A percentile compares a stretch with the other conserved stretches of the same genome.
These are phyloP conservation scores for Drosophila setosimentum DNA, from an alignment of 2,888 invertebrate species.

Conservation along the genomic window DNA sequence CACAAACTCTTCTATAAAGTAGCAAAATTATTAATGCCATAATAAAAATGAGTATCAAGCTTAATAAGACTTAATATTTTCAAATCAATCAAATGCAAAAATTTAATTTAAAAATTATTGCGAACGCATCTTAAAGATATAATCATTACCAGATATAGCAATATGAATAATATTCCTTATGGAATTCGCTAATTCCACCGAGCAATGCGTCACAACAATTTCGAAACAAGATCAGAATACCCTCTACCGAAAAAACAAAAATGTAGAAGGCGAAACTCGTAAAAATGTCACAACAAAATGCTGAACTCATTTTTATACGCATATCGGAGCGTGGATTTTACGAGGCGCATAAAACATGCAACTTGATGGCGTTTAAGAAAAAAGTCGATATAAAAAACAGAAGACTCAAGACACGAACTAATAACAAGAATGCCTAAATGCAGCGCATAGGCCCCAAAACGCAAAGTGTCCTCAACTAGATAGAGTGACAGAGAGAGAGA, in stretches of 20 bases:
- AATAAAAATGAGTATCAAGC: not conserved
- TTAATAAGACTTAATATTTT: not conserved
- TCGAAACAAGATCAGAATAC: conserved; percentile 11
- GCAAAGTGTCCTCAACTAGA: conserved; percentile 40
- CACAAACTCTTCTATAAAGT: not conserved
- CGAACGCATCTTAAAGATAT: not conserved
- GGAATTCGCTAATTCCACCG: not conserved
- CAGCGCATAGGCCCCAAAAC: conserved; percentile 20
- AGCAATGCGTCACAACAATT: conserved; percentile 3
- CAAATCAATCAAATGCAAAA: not conserved
- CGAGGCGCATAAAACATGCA: conserved; percentile 70
- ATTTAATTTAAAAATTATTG: not conserved
- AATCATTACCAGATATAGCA: not conserved
- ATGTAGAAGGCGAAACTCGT: conserved; percentile 38
- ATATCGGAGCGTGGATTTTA: conserved; percentile 53
- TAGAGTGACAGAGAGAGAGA: not conserved
- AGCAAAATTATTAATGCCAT: not conserved
- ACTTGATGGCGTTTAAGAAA: conserved; percentile 65
- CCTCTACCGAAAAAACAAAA: not conserved
- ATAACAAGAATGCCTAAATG: conserved; percentile 68
- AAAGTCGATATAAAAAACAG: conserved; percentile 44
- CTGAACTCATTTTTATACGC: conserved; percentile 71
- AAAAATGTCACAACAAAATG: conserved; percentile 80
- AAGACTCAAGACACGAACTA: conserved; percentile 73
- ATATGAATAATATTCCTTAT: not conserved